These are phyloP conservation scores for Cantharis nigra DNA, from an alignment of 2,888 invertebrate species.

Conservation along the genomic window DNA sequence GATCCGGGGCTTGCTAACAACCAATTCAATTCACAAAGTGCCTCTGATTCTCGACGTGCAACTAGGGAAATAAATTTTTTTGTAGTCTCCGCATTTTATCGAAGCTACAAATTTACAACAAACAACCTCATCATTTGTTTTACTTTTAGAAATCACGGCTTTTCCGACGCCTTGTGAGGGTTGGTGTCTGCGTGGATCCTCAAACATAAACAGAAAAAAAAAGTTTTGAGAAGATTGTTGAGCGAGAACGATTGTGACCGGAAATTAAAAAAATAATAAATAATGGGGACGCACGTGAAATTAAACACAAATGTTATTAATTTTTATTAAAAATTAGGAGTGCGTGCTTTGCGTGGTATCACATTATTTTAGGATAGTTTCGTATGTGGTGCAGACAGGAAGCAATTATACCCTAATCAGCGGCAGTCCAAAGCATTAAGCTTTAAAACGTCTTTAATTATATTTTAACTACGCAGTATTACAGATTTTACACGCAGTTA, in stretches of 20 bases:
- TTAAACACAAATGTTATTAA: not conserved
- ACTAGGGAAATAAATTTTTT: not conserved
- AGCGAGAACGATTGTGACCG: not conserved
- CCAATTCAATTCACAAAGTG: not conserved
- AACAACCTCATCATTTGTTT: not conserved
- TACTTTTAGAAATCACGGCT: not conserved
- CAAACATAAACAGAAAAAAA: not conserved
- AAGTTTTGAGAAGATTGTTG: not conserved
- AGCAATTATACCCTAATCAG: constrained; percentile 13
- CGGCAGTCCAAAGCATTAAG: constrained; percentile 3
- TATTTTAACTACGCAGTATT: not conserved
- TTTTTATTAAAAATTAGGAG: not conserved
- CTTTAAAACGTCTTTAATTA: constrained; percentile 7
- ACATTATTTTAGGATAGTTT: constrained; percentile 5
- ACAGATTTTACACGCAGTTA: not conserved
- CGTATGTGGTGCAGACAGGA: constrained; percentile 10
- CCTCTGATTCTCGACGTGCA: not conserved
- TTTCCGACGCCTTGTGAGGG: not conserved
- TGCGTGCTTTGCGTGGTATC: not conserved
- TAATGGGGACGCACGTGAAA: not conserved
- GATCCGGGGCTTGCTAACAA: not conserved
- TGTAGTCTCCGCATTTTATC: not conserved
- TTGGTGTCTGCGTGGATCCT: not conserved
- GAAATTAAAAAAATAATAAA: not conserved
- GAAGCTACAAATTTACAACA: not conserved